These are phyloP conservation scores for Chloropsis hardwickii DNA, from an alignment of 2,113 vertebrate genomes.

Conservation along the genomic window DNA sequence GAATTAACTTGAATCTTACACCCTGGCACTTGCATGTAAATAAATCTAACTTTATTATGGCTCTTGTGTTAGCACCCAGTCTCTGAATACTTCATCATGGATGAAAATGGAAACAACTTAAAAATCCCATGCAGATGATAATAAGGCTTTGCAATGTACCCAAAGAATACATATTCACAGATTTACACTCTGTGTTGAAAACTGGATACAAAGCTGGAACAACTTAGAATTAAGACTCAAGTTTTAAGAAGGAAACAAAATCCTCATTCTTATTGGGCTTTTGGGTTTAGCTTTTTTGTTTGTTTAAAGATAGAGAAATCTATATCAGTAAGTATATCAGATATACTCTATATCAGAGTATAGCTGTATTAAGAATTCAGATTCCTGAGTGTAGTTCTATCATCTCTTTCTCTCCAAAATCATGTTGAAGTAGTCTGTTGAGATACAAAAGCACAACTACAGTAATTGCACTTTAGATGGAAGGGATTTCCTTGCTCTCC, in stretches of 20 bases:
- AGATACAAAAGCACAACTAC: neutral
- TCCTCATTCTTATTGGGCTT: neutral
- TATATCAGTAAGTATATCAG: too few relatives aligned
- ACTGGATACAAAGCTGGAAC: neutral
- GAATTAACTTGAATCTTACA: constrained; percentile 27
- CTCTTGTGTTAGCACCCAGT: neutral
- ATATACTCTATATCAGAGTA: too few relatives aligned
- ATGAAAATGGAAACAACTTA: constrained; percentile 21
- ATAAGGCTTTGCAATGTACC: neutral
- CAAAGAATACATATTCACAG: neutral
- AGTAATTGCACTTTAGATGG: neutral
- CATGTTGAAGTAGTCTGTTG: neutral
- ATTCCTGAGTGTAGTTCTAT: too few relatives aligned
- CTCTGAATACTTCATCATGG: constrained; percentile 32
- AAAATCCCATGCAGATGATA: constrained; percentile 3
- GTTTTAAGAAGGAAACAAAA: neutral
- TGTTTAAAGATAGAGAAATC: neutral
- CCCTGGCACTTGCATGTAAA: constrained; percentile 29
- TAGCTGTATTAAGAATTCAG: too few relatives aligned
- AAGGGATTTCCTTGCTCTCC: neutral
- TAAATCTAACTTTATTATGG: constrained; percentile 44
- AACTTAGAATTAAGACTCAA: neutral
- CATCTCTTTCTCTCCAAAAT: neutral
- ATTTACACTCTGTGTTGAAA: neutral
- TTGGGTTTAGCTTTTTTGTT: neutral